Evolutionary conservation across 2,888 invertebrate genomes (phyloP).

Genomic region (Idaea dimidiata): DNA sequence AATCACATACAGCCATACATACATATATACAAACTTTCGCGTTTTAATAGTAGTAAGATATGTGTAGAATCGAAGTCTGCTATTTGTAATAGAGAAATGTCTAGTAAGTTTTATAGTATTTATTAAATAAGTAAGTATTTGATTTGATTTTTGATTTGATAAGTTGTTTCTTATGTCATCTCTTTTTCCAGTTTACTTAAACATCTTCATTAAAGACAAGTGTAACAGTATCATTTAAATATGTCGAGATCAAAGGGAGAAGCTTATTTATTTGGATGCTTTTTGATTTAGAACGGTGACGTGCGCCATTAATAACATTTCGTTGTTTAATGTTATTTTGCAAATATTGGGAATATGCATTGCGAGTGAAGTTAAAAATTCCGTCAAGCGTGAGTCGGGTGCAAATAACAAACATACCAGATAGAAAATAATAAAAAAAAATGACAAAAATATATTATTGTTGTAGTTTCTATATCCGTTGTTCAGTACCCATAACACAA

Average conservation of each 20-base stretch:
- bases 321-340: conserved; percentile 13
- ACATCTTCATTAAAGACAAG: neutral
- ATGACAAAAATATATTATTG: no score
- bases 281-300: conserved; percentile 29
- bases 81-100: no score
- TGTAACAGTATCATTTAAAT: neutral
- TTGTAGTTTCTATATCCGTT: no score
- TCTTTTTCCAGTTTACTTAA: neutral
- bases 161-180: neutral
- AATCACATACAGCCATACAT: no score
- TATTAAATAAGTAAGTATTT: no score
- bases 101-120: no score
- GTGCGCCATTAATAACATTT: conserved; percentile 29
- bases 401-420: neutral
- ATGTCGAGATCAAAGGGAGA: conserved; percentile 2
- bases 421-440: no score
- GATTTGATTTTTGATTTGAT: no score
- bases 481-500: no score
- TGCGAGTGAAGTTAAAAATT: neutral
- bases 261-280: neutral
- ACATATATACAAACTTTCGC: no score
- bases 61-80: no score
- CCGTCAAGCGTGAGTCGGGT: neutral
- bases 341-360: neutral
- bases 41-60: no score